Conservation (phyloP, 2,888 invertebrate genomes). For the Cephus pygmeus region DNA sequence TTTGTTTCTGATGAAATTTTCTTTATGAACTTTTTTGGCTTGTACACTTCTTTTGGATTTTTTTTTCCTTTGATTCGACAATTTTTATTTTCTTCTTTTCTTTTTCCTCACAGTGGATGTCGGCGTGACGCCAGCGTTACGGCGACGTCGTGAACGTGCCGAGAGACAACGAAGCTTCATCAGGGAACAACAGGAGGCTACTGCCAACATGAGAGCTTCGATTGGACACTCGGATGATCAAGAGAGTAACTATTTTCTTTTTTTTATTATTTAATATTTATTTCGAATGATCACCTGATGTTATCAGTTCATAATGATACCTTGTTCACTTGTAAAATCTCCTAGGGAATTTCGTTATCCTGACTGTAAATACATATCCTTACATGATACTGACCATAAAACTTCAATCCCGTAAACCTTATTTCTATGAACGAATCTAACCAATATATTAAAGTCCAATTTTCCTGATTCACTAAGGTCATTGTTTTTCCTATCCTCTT, state of each 20-base stretch:
- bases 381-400: too few relatives aligned
- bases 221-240: constrained; percentile 58
- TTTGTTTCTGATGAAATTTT: not conserved
- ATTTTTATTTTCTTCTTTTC: not conserved
- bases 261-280: not conserved
- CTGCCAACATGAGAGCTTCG: constrained; percentile 67
- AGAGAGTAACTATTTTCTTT: constrained; percentile 53
- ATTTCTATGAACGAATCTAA: too few relatives aligned
- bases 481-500: not conserved
- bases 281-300: not conserved
- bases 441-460: too few relatives aligned
- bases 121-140: constrained; percentile 84
- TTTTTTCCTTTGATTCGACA: not conserved
- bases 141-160: constrained; percentile 83
- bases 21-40: not conserved
- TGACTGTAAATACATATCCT: too few relatives aligned
- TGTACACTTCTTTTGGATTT: not conserved
- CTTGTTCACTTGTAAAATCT: too few relatives aligned
- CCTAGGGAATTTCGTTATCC: too few relatives aligned
- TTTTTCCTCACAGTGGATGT: constrained; percentile 67
- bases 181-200: constrained; percentile 82
- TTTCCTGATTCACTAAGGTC: too few relatives aligned
- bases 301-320: too few relatives aligned
- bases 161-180: constrained; percentile 88
- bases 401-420: too few relatives aligned